Base-by-base conservation (phyloP, 1,140 invertebrate genomes). In the Brachionus calyciflorus region DNA sequence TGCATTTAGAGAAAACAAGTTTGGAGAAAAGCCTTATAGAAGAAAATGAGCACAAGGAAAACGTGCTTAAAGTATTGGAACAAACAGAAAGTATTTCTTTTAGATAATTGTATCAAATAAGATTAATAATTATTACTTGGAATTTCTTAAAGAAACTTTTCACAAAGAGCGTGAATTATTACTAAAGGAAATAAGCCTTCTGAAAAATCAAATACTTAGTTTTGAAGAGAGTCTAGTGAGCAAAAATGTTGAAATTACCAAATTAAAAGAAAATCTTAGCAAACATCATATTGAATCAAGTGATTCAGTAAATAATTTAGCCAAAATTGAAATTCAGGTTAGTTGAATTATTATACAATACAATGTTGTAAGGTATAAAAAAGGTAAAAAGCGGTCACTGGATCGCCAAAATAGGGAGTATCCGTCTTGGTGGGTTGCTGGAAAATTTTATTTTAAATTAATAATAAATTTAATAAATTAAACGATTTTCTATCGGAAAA, bases 21-120 rank as follows among this genome's bases (percentile, higher is more conserved):
- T 41, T 65, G 17, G 60, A 65, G 44, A 41, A 41, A 21, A 65
- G 60, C 24, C 28, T 65, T 17, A 44, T 65, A 5, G 19, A 65
- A 65, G 60, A 65, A 44, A 65, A 44, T 41, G 60, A 65, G 9
- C 60, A 65, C 24, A 65, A 65, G 44, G 60, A 65, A 65, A 65
- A 41, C 44, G 60, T 65, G 4, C 44, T 65, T 24, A 65, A 26
- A 65, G 41, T 65, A 7, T 24, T 65, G 21, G 17, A 65, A 3
- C 37, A 65, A 24, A 65, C 60, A 19, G 60, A 65, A 65, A 65
- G 60, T 65, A 30, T 33, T 51, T n/a, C n/a, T n/a, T 30, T 19
- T 19, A 4, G 17, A 49, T 49, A 6, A n/a, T n/a, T n/a, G n/a
- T n/a, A n/a, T 28, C 19, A 6, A 26, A 46, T 68, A 12, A 14